Percentiles rank a stretch among this genome's conserved stretches.
Conservation (phyloP, 2,797 vertebrate species). For the Oreochromis mossambicus region DNA sequence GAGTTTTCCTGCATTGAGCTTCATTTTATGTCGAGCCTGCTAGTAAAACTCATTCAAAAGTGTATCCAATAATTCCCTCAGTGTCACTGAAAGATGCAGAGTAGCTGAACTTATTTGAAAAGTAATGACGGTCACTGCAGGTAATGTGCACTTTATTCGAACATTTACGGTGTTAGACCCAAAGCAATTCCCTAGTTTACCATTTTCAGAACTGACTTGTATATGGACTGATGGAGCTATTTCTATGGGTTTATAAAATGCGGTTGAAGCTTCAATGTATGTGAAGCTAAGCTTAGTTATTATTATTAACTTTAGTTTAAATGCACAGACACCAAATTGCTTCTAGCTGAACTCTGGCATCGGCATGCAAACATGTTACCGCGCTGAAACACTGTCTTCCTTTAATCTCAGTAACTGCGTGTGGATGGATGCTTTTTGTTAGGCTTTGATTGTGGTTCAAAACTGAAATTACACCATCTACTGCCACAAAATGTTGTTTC, state of each 20-base stretch:
- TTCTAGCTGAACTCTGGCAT: not conserved
- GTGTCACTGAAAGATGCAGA: not conserved
- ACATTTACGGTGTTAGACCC: not conserved
- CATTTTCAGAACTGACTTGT: not conserved
- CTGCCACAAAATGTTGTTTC: not conserved
- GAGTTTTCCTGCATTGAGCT: not conserved
- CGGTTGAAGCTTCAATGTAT: not conserved
- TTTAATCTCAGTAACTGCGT: not conserved
- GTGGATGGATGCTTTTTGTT: not conserved
- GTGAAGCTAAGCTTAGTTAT: not conserved
- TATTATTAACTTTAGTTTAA: not conserved
- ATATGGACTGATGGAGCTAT: not conserved
- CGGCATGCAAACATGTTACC: not conserved
- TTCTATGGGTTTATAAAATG: not conserved
- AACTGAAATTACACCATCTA: not conserved
- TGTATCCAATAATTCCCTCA: not conserved
- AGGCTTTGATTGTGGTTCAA: not conserved
- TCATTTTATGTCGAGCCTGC: not conserved
- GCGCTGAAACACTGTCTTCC: not conserved
- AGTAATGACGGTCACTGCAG: not conserved
- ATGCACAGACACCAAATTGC: not conserved
- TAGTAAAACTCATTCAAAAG: not conserved
- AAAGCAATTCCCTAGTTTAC: not conserved
- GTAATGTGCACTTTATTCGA: not conserved
- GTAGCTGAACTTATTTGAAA: not conserved